Evolutionary conservation across 2,888 invertebrate species (phyloP).

Genomic region (Cabera pusaria): DNA sequence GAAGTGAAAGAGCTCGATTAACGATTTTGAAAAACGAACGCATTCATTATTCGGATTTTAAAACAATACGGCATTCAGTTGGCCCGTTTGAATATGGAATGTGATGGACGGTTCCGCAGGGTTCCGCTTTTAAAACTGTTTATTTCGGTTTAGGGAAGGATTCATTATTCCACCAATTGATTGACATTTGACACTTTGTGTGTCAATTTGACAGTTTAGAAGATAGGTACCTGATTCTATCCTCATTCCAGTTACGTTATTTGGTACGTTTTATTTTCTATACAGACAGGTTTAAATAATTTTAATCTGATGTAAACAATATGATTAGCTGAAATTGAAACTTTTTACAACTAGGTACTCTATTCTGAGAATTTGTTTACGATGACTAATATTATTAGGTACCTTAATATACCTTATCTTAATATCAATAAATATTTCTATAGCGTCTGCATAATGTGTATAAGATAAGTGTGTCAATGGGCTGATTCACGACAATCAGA

Average conservation of each 20-base stretch:
- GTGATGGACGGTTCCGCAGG: slow-evolving; percentile 67
- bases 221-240: too few species aligned
- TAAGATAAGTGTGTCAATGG: slow-evolving; percentile 1
- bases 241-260: slow-evolving; percentile 10
- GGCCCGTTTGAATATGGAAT: slow-evolving; percentile 73
- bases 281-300: too few species aligned
- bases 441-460: too few species aligned
- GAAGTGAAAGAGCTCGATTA: slow-evolving; percentile 79
- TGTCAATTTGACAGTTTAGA: slow-evolving; percentile 53
- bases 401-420: too few species aligned
- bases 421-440: too few species aligned
- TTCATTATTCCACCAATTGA: slow-evolving; percentile 54
- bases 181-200: slow-evolving; percentile 51
- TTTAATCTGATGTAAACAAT: too few species aligned
- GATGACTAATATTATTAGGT: slow-evolving; percentile 6
- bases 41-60: slow-evolving; percentile 73
- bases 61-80: slow-evolving; percentile 77
- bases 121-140: slow-evolving; percentile 62
- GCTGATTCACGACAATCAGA: too few species aligned
- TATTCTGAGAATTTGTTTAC: slow-evolving; percentile 4
- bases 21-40: slow-evolving; percentile 60
- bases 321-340: too few species aligned
- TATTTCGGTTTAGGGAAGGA: slow-evolving; percentile 53
- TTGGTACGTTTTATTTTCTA: too few species aligned
- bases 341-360: too few species aligned